Evolutionary conservation across 1,140 invertebrate genomes (phyloP).

Genomic region (Branchinecta lynchi): DNA sequence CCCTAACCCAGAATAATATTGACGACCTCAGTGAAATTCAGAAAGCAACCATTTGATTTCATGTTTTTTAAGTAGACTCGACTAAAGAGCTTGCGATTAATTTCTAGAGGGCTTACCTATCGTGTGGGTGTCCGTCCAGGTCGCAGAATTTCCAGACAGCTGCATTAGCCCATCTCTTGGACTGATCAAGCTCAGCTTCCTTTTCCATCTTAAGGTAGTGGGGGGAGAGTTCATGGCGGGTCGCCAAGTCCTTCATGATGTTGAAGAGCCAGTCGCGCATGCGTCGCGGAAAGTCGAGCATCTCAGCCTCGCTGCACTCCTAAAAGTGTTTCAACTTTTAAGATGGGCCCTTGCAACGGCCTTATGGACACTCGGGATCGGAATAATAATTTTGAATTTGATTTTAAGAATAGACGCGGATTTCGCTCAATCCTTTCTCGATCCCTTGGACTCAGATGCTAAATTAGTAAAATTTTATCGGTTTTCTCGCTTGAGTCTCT

Average conservation of each 20-base stretch:
- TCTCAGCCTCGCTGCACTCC: constrained; percentile 63
- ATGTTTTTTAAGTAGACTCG: no score
- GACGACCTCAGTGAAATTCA: no score
- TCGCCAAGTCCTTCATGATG: constrained; percentile 84
- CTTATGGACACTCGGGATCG: background rate
- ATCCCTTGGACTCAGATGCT: background rate
- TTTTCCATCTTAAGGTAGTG: constrained; percentile 70
- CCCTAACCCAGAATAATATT: no score
- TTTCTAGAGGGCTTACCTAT: constrained; percentile 38
- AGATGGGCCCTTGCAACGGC: no score
- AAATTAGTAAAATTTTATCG: no score
- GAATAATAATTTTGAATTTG: background rate
- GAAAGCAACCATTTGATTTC: no score
- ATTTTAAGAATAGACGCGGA: background rate
- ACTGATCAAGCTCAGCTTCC: constrained; percentile 66
- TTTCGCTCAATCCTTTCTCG: background rate
- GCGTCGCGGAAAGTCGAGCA: constrained; percentile 74
- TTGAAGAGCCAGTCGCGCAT: constrained; percentile 96
- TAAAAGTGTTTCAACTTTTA: constrained; percentile 26
- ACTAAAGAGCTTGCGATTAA: no score
- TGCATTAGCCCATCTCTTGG: constrained; percentile 68
- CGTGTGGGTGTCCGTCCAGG: constrained; percentile 69
- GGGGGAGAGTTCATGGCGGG: constrained; percentile 65
- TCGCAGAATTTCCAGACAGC: constrained; percentile 96
- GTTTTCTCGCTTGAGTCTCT: no score